Conservation (phyloP, 2,113 vertebrate species). For the Phaetusa simplex region DNA sequence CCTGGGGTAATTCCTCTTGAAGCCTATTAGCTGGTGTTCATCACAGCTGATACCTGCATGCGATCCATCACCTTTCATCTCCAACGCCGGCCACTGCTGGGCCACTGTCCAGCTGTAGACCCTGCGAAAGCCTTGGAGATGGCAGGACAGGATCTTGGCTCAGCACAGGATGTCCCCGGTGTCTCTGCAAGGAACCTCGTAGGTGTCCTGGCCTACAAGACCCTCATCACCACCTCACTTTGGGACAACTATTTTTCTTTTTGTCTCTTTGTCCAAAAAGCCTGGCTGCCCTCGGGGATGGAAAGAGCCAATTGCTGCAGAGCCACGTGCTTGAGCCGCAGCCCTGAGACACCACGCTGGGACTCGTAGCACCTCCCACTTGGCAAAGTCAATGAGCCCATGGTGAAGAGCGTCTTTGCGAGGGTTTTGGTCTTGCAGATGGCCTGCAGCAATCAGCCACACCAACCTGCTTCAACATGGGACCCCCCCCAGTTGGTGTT, state of each 20-base stretch:
- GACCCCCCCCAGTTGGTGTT: not conserved
- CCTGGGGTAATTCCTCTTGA: not conserved
- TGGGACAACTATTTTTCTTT: not conserved
- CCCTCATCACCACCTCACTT: not conserved
- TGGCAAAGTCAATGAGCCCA: accelerated
- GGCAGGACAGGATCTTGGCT: not conserved
- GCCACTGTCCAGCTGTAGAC: no score
- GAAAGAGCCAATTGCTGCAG: not conserved
- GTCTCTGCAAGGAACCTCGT: accelerated
- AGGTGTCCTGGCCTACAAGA: not conserved
- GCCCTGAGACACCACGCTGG: accelerated
- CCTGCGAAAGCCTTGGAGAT: not conserved
- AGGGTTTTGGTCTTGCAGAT: not conserved
- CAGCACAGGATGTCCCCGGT: accelerated
- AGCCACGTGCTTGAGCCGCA: not conserved
- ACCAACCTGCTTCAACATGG: accelerated
- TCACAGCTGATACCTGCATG: not conserved
- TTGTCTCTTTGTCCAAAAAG: not conserved
- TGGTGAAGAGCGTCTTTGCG: not conserved
- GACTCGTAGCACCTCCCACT: not conserved
- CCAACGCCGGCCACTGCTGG: accelerated
- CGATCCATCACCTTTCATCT: not conserved
- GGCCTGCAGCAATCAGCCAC: not conserved
- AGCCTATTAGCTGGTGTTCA: not conserved
- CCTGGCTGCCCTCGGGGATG: not conserved